phyloP scores from a whole-genome alignment of 2,888 invertebrate species.

The Amphipyra tragopoginis region DNA sequence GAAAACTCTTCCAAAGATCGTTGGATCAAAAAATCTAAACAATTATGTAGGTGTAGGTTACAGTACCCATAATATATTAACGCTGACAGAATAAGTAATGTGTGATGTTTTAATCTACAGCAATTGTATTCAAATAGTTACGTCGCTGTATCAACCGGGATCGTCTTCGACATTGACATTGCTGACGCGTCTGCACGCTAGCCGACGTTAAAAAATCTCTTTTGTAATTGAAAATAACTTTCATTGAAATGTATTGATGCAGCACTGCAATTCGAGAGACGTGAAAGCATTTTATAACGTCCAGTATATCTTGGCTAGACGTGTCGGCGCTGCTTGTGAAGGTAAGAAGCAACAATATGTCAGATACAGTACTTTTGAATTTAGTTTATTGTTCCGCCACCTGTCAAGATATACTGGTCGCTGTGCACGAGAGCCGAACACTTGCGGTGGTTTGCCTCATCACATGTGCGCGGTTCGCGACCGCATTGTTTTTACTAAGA shows the following conservation, averaged over 20 bases:
- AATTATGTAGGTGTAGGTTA: slow-evolving; percentile 41
- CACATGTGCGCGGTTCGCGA: slow-evolving; percentile 18
- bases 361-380: slow-evolving; percentile 5
- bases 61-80: slow-evolving; percentile 29
- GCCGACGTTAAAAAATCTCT: slow-evolving; percentile 71
- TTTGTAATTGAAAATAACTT: slow-evolving; percentile 82
- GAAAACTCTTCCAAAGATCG: slow-evolving; percentile 37
- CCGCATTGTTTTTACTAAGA: slow-evolving; percentile 4
- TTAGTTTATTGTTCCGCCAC: background rate
- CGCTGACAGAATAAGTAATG: slow-evolving; percentile 45
- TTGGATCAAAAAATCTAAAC: slow-evolving; percentile 19
- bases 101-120: slow-evolving; percentile 50
- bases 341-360: background rate
- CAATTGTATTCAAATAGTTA: slow-evolving; percentile 61
- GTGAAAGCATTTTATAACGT: slow-evolving; percentile 63
- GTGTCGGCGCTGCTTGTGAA: slow-evolving; percentile 9
- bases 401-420: slow-evolving; percentile 19
- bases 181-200: slow-evolving; percentile 78
- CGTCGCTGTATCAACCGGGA: slow-evolving; percentile 43
- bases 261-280: slow-evolving; percentile 24
- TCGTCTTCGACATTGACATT: slow-evolving; percentile 78
- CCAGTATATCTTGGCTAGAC: slow-evolving; percentile 19
- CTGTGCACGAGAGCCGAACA: slow-evolving; percentile 4
- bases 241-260: slow-evolving; percentile 72
- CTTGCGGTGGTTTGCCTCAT: background rate